Base-by-base conservation (phyloP, 2,888 invertebrate genomes). In the Idaea biselata region DNA sequence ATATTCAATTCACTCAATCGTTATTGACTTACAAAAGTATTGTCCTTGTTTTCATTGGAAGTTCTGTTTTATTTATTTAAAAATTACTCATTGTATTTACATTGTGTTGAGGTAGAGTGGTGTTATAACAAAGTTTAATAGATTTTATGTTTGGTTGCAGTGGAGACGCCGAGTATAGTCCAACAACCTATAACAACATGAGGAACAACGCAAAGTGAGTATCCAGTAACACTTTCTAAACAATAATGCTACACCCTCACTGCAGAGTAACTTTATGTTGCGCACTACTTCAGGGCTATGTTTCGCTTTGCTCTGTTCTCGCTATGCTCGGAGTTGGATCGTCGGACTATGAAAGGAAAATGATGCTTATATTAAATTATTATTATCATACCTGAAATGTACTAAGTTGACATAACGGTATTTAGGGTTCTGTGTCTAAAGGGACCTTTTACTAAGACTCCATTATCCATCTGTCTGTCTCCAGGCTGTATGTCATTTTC, bases 151-250 rank as follows among this genome's bases (percentile, higher is more conserved):
- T 79, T 79, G 83, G 77, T 81, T 73, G 16, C 88, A 91, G 91
- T 86, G 87, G 79, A 74, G 89, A 89, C 79, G 86, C 85, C 68
- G 91, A 88, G 68, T 91, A 89, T 68, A 87, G 82, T 61, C 69
- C 87, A 18, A 82, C 89, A n/a, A 88, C 81, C 78, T 89, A 86
- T 83, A 86, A 88, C 75, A 91, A 84, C 74, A 91, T 91, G 91
- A 84, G 89, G 70, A 89, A 89, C 73, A 90, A 87, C 73, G 83
- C 79, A 7, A 91, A 90, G 91, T 91, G 67, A 91, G 91, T 89
- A 68, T n/a, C 31, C 61, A 25, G 25, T 25, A 25, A 25, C 25
- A 25, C n/a, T n/a, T n/a, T n/a, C n/a, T n/a, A n/a, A n/a, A n/a
- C n/a, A n/a, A n/a, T n/a, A n/a, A n/a, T n/a, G n/a, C n/a, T n/a